Conservation (phyloP, 2,888 invertebrate species). For the Arge pagana region DNA sequence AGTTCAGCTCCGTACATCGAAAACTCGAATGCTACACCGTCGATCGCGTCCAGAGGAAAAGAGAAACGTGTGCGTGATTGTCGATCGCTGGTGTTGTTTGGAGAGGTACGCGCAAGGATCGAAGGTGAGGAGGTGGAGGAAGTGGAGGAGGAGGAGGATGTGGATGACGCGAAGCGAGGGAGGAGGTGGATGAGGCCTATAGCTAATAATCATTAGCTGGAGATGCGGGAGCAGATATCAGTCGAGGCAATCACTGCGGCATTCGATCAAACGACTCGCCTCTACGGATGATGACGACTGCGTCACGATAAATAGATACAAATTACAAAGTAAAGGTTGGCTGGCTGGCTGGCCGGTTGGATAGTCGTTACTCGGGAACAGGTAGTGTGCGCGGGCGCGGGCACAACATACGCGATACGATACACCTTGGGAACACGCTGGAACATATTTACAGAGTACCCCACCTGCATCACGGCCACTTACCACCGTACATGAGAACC, state of each 20-base stretch:
- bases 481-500: no score
- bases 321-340: constrained; percentile 22
- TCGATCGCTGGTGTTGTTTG: no score
- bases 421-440: no score
- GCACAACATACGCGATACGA: no score
- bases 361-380: neutral
- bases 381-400: no score
- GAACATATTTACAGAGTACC: no score
- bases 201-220: constrained; percentile 50
- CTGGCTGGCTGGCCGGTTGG: constrained; percentile 2
- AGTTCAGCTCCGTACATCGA: no score
- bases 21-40: no score
- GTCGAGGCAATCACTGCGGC: constrained; percentile 47
- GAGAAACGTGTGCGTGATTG: no score
- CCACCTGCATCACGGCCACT: no score
- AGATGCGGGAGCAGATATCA: constrained; percentile 49
- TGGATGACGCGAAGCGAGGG: constrained; percentile 30
- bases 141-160: neutral
- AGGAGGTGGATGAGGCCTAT: constrained; percentile 38
- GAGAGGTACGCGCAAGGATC: constrained; percentile 8
- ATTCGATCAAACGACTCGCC: constrained; percentile 40
- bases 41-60: no score
- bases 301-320: constrained; percentile 28
- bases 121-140: neutral
- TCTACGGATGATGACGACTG: constrained; percentile 25